Evolutionary conservation across 1,140 invertebrate genomes (phyloP), one percentile per base, ranked within the genome.

Genomic region (Trachymyrmex cornetzi): DNA sequence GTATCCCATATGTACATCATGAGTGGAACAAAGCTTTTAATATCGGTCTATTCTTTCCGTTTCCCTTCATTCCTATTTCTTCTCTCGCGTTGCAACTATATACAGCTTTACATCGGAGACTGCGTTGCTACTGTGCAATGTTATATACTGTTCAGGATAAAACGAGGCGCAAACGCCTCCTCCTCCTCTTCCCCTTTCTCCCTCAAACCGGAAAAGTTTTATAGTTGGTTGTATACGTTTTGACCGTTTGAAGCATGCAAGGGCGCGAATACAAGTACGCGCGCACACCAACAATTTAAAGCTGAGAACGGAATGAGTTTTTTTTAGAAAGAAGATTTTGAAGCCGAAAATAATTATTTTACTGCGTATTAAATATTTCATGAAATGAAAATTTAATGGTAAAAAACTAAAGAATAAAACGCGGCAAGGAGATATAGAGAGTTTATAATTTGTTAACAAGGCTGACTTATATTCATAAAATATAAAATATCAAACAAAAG

Each of bases 71-170:
- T 30, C 14, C 19, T 63, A 75, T 50, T 84, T 75, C 27, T 66
- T 63, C 48, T 63, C 79, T 84, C 63, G n/a, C 50, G 55, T 59
- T 74, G 80, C 80, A 61, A 61, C 55, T 82, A 30, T n/a, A 38
- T 38, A 38, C 27, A 82, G 38, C 80, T 61, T 74, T 61, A 67
- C 38, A 75, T 63, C 38, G 24, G 57, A 44, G 57, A 24, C 38
- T 77, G 38, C 24, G 22, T 55, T 61, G 55, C 53, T 64, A 69
- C 48, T 69, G 48, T 69, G 63, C 16, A 55, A n/a, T 24, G 69
- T 84, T 84, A 84, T 84, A 63, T 63, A 75, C 44, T 75, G 27
- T 84, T 84, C 69, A 63, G 22, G 87, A 87, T 87, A 89, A 84
- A 89, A 87, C 77, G 24, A 74, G 87, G 38, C 27, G 64, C 48